phyloP scores from a whole-genome alignment of 2,113 vertebrate species.

The Microtus richardsoni region DNA sequence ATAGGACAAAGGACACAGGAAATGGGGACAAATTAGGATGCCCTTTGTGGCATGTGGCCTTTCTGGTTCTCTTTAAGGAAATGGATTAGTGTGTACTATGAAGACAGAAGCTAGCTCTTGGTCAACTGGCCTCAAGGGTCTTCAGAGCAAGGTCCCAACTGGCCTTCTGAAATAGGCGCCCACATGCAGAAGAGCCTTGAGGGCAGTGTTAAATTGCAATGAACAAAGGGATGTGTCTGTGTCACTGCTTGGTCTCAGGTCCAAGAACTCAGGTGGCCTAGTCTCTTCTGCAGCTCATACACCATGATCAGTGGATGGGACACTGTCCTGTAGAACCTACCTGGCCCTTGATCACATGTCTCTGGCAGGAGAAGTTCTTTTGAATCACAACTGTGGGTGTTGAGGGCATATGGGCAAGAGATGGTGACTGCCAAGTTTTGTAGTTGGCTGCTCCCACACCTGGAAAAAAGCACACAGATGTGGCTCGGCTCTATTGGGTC shows the following conservation, averaged over 20 bases:
- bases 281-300: too few relatives aligned
- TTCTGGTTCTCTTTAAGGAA: too few relatives aligned
- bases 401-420: neutral
- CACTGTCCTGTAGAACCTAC: neutral
- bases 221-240: neutral
- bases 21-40: too few relatives aligned
- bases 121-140: too few relatives aligned
- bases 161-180: neutral
- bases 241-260: neutral
- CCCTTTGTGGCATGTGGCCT: too few relatives aligned
- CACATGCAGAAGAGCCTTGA: neutral
- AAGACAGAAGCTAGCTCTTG: too few relatives aligned
- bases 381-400: neutral
- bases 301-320: too few relatives aligned
- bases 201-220: too few relatives aligned
- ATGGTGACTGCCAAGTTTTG: neutral
- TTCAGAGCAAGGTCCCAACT: neutral
- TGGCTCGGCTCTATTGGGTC: neutral
- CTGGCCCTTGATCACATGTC: neutral
- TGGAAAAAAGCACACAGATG: neutral
- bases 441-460: neutral
- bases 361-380: neutral
- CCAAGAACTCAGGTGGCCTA: rapidly evolving
- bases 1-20: too few relatives aligned
- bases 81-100: too few relatives aligned